Conservation (phyloP, 2,797 vertebrate species). For the Sarcophilus harrisii region DNA sequence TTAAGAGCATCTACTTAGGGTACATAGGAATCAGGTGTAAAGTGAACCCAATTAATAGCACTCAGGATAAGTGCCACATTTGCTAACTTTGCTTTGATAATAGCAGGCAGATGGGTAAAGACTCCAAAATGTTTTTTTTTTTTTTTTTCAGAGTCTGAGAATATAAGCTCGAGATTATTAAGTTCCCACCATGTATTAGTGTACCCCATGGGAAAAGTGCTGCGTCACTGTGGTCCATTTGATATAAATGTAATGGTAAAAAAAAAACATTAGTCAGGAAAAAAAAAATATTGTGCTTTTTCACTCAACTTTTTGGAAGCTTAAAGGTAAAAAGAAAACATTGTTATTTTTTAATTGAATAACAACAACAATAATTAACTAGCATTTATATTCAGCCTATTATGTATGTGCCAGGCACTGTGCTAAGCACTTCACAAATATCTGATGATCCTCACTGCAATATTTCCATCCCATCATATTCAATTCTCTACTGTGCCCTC, state of each 20-base stretch:
- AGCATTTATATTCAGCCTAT: background rate
- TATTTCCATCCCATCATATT: too few species aligned
- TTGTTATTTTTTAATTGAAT: background rate
- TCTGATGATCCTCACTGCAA: background rate
- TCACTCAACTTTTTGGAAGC: background rate
- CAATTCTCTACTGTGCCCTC: too few species aligned
- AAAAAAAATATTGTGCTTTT: background rate
- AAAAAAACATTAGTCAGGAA: background rate
- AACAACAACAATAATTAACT: background rate
- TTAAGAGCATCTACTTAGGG: conserved; percentile 45
- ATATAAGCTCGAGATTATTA: background rate
- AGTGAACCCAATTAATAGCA: conserved; percentile 30
- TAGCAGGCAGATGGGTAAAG: background rate
- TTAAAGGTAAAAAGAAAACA: background rate
- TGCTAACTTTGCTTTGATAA: conserved; percentile 20
- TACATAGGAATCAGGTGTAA: conserved; percentile 17
- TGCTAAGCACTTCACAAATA: background rate
- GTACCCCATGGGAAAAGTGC: background rate
- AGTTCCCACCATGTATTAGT: background rate
- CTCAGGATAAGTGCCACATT: conserved; percentile 45
- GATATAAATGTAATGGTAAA: background rate
- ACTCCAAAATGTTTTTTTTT: background rate
- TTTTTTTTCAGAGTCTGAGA: background rate
- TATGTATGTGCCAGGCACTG: background rate
- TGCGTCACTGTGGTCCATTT: background rate